Conservation (phyloP, 2,113 vertebrate genomes). For the Steatornis caripensis region DNA sequence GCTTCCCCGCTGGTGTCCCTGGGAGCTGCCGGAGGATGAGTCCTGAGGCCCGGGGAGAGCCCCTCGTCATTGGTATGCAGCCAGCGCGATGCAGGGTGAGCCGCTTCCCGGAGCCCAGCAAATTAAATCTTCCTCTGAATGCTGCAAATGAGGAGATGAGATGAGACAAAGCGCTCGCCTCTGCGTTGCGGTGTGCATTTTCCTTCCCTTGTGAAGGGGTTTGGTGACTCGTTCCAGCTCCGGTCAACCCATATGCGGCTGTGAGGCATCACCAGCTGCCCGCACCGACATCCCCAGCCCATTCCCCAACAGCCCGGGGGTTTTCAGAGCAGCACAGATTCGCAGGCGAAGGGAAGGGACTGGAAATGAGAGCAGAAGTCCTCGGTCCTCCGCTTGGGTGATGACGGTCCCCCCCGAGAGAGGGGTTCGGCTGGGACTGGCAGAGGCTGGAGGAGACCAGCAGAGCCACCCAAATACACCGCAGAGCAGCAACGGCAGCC, state of each 20-base stretch:
- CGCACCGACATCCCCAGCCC: accelerated
- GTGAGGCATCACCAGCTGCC: accelerated
- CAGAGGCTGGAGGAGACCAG: neutral
- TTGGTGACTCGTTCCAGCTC: neutral
- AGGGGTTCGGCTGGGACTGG: accelerated
- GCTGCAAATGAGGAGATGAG: constrained; percentile 38
- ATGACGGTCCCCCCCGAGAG: accelerated
- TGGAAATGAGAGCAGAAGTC: neutral
- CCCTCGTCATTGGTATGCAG: constrained; percentile 24
- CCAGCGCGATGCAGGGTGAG: neutral
- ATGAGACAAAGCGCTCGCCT: neutral
- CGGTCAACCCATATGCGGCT: accelerated
- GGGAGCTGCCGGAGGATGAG: neutral
- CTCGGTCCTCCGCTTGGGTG: accelerated
- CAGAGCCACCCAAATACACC: neutral
- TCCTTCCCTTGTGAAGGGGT: neutral
- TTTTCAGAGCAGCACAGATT: neutral
- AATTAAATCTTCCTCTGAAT: constrained; percentile 54
- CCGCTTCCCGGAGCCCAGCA: neutral
- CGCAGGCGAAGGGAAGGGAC: neutral
- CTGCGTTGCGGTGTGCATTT: neutral
- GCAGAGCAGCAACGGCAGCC: accelerated
- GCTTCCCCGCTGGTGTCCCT: neutral
- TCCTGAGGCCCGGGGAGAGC: neutral
- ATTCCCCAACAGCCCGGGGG: neutral